Conservation (phyloP, 2,797 vertebrate genomes). For the Mormyrus proboscirostris region DNA sequence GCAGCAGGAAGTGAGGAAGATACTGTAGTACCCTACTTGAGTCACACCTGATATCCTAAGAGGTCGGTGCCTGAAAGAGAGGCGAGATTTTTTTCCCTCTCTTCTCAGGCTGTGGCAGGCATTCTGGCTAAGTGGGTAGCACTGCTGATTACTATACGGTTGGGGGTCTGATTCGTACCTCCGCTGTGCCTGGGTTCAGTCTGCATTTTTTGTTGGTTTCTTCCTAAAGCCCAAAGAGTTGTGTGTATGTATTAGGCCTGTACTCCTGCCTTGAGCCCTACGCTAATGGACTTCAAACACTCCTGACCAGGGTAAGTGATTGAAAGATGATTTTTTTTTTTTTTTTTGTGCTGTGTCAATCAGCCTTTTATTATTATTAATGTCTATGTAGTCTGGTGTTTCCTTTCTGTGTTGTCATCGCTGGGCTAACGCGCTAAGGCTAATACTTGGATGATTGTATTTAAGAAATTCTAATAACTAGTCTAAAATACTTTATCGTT, state of each 20-base stretch:
- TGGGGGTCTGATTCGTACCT: not conserved
- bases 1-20: not conserved
- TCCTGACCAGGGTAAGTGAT: not conserved
- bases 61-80: not conserved
- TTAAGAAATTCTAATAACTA: not conserved
- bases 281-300: not conserved
- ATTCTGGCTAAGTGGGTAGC: not conserved
- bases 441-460: not conserved
- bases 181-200: not conserved
- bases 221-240: not conserved
- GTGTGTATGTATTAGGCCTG: not conserved
- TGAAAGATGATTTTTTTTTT: not conserved
- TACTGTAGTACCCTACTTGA: not conserved
- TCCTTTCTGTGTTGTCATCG: not conserved
- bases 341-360: not conserved
- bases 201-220: not conserved
- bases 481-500: not conserved
- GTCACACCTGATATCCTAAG: not conserved
- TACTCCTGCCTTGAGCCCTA: not conserved
- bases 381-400: not conserved
- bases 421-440: not conserved
- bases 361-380: not conserved
- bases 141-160: not conserved
- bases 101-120: not conserved
- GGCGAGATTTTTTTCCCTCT: not conserved